phyloP scores from a whole-genome alignment of 1,140 invertebrate species.

The Planococcus citri region DNA sequence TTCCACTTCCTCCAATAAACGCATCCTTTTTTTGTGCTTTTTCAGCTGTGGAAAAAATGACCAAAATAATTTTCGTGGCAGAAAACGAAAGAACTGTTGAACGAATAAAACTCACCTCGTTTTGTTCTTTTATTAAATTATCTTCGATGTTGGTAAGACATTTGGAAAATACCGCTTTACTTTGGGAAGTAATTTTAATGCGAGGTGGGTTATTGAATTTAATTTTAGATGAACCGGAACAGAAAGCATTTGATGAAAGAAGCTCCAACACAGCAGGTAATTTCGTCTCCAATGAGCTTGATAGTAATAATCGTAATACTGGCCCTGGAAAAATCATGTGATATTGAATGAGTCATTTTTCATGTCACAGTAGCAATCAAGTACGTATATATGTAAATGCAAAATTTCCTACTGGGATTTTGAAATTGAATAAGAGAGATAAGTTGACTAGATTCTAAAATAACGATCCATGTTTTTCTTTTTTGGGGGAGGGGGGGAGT shows the following conservation, averaged over 20 bases:
- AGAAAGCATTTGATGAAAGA: not conserved
- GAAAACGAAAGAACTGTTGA: too few relatives aligned
- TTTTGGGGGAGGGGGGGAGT: too few relatives aligned
- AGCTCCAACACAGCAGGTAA: not conserved
- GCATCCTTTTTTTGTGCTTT: not conserved
- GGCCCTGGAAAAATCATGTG: not conserved
- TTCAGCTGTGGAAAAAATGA: too few relatives aligned
- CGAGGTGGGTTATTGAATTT: not conserved
- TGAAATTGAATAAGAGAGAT: too few relatives aligned
- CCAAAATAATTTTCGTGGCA: too few relatives aligned
- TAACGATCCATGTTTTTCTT: too few relatives aligned
- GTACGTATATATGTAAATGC: too few relatives aligned
- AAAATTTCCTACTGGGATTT: too few relatives aligned
- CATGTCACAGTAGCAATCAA: too few relatives aligned
- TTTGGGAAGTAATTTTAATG: not conserved
- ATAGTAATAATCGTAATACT: not conserved
- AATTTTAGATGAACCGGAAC: not conserved
- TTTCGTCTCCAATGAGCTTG: not conserved
- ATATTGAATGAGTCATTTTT: too few relatives aligned
- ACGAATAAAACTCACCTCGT: constrained; percentile 1
- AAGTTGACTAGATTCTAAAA: too few relatives aligned
- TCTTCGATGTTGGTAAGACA: not conserved
- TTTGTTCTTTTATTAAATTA: not conserved
- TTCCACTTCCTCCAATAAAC: not conserved
- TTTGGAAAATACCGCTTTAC: not conserved